phyloP scores from a whole-genome alignment of 1,140 invertebrate species.

The Temnothorax longispinosus region DNA sequence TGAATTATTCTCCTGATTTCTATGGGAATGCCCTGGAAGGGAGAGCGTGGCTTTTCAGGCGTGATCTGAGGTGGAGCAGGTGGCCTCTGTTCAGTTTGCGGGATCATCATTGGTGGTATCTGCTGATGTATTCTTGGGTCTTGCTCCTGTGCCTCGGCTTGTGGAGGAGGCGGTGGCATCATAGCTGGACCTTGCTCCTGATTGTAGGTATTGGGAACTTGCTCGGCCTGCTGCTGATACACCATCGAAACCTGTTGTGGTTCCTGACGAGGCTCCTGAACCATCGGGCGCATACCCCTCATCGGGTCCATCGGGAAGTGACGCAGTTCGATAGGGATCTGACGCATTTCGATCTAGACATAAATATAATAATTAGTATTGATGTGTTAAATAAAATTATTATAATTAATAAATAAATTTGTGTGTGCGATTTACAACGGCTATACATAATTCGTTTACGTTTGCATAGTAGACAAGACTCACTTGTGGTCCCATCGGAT shows the following conservation, averaged over 20 bases:
- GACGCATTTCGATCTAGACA: slow-evolving; percentile 77
- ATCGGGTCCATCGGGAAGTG: slow-evolving; percentile 78
- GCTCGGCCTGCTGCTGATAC: slow-evolving; percentile 75
- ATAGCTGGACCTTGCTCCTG: slow-evolving; percentile 77
- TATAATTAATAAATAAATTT: slow-evolving; percentile 20
- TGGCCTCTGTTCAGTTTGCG: slow-evolving; percentile 76
- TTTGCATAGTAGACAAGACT: not conserved
- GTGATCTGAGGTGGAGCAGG: slow-evolving; percentile 68
- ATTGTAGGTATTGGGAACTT: slow-evolving; percentile 66
- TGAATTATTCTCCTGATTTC: slow-evolving; percentile 82
- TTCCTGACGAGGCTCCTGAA: slow-evolving; percentile 74
- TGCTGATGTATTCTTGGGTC: slow-evolving; percentile 70
- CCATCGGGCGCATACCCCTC: slow-evolving; percentile 77
- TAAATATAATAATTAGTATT: not conserved
- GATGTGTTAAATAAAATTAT: not conserved
- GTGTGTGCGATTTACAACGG: not conserved
- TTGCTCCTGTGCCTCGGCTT: slow-evolving; percentile 72
- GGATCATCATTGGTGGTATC: slow-evolving; percentile 77
- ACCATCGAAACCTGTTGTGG: slow-evolving; percentile 73
- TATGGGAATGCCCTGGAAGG: slow-evolving; percentile 81
- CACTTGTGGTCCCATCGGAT: slow-evolving; percentile 73
- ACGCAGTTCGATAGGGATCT: slow-evolving; percentile 80
- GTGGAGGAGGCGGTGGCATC: slow-evolving; percentile 78
- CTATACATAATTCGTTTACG: not conserved
- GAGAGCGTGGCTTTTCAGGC: slow-evolving; percentile 74